Conservation (phyloP, 2,888 invertebrate species). For the Polydrusus cervinus region DNA sequence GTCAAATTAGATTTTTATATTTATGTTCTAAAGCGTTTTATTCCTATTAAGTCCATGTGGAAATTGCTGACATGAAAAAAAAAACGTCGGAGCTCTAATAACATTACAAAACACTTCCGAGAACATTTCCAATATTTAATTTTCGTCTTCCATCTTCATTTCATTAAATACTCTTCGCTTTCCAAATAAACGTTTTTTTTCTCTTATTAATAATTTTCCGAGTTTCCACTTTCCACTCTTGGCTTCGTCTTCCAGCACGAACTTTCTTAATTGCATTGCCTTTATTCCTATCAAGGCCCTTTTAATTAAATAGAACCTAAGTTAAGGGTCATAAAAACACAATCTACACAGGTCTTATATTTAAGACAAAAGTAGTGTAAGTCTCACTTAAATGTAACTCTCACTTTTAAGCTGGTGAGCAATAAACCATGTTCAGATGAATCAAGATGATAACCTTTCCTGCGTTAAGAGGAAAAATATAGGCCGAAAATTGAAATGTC, state of each 20-base stretch:
- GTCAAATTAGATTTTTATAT: no score
- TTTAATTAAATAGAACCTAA: constrained; percentile 35
- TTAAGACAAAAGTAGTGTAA: neutral
- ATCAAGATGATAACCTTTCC: no score
- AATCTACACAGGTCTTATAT: neutral
- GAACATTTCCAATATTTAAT: constrained; percentile 7
- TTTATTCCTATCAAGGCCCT: constrained; percentile 25
- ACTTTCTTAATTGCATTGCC: constrained; percentile 41
- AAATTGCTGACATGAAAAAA: neutral
- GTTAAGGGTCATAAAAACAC: constrained; percentile 4
- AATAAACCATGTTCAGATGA: no score
- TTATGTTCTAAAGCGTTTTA: no score
- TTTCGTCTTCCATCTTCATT: constrained; percentile 12
- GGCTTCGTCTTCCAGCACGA: constrained; percentile 13
- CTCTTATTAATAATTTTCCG: constrained; percentile 24
- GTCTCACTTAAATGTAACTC: no score
- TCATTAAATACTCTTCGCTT: constrained; percentile 23
- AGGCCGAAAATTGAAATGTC: no score
- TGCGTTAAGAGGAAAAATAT: no score
- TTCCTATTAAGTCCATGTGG: no score
- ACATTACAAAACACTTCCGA: neutral
- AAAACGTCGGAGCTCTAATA: neutral
- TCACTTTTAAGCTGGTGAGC: no score
- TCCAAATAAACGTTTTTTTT: constrained; percentile 11
- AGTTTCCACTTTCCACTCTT: constrained; percentile 16